Evolutionary conservation across 2,797 vertebrate species (phyloP).

Genomic region (Gymnoscopelus braueri): DNA sequence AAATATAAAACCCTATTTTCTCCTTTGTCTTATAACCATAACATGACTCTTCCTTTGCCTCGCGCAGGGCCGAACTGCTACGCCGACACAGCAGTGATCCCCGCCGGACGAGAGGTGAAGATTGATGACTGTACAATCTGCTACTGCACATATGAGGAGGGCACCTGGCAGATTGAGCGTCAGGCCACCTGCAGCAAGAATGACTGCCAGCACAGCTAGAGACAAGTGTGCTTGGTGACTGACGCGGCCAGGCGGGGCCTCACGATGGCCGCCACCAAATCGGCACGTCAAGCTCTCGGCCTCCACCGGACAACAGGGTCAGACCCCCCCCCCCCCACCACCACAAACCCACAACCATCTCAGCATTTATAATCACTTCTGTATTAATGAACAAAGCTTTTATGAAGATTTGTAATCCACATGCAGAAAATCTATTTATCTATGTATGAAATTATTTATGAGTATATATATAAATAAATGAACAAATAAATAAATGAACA

Average conservation of each 20-base stretch:
- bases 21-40: background rate
- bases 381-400: constrained; percentile 72
- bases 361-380: constrained; percentile 72
- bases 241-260: too few relatives aligned
- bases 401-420: constrained; percentile 83
- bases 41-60: constrained; percentile 3
- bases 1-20: constrained; percentile 5
- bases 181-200: constrained; percentile 98
- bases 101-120: constrained; percentile 96
- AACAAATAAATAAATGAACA: constrained; percentile 10
- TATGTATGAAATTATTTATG: constrained; percentile 81
- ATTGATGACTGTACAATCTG: constrained; percentile 98
- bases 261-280: constrained; percentile 37
- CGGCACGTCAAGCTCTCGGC: constrained; percentile 51
- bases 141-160: constrained; percentile 98
- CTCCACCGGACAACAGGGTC: constrained; percentile 70
- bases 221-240: too few relatives aligned
- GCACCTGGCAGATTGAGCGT: constrained; percentile 95
- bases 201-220: constrained; percentile 93
- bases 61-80: constrained; percentile 96
- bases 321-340: constrained; percentile 31
- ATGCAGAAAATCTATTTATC: constrained; percentile 86
- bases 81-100: constrained; percentile 94
- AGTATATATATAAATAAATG: constrained; percentile 50
- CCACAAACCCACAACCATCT: constrained; percentile 37